Conservation (phyloP, 2,888 invertebrate species). For the Diadegma fenestrale region DNA sequence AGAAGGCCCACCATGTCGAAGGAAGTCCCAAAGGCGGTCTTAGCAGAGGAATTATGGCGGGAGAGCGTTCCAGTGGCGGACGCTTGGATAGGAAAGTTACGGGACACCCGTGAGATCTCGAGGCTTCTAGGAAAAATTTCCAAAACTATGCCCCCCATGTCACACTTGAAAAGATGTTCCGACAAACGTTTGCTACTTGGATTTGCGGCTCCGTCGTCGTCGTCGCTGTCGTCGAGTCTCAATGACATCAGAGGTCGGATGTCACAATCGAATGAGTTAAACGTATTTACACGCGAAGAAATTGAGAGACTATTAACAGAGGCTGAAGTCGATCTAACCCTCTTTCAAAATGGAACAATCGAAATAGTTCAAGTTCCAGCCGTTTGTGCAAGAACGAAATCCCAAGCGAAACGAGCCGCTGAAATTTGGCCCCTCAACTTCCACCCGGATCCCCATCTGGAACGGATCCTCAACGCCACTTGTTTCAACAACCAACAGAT, state of each 20-base stretch:
- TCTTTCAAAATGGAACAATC: slow-evolving; percentile 86
- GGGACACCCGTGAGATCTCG: slow-evolving; percentile 88
- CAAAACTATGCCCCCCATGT: slow-evolving; percentile 87
- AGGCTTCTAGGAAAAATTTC: slow-evolving; percentile 88
- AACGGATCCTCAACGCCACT: slow-evolving; percentile 87
- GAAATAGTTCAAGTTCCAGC: slow-evolving; percentile 87
- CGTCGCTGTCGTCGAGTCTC: slow-evolving; percentile 11
- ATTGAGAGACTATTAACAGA: slow-evolving; percentile 84
- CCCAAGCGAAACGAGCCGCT: slow-evolving; percentile 88
- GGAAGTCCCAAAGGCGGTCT: slow-evolving; percentile 84
- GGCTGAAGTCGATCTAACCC: slow-evolving; percentile 85
- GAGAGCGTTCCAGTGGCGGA: slow-evolving; percentile 85
- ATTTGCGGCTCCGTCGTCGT: slow-evolving; percentile 71
- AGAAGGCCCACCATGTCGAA: slow-evolving; percentile 66
- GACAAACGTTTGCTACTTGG: slow-evolving; percentile 87
- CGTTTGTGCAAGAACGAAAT: slow-evolving; percentile 88
- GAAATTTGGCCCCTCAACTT: slow-evolving; percentile 94
- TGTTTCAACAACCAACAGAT: slow-evolving; percentile 87
- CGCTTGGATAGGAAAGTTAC: slow-evolving; percentile 88
- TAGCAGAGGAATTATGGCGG: slow-evolving; percentile 86
- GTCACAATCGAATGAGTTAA: slow-evolving; percentile 33
- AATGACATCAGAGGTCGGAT: not conserved
- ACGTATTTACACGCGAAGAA: slow-evolving; percentile 65
- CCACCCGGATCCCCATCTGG: slow-evolving; percentile 91
- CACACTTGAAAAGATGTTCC: slow-evolving; percentile 91